A percentile compares a stretch with the other conserved stretches of the same genome.
phyloP scores from a whole-genome alignment of 2,797 vertebrate species.

The Botia kubotai region DNA sequence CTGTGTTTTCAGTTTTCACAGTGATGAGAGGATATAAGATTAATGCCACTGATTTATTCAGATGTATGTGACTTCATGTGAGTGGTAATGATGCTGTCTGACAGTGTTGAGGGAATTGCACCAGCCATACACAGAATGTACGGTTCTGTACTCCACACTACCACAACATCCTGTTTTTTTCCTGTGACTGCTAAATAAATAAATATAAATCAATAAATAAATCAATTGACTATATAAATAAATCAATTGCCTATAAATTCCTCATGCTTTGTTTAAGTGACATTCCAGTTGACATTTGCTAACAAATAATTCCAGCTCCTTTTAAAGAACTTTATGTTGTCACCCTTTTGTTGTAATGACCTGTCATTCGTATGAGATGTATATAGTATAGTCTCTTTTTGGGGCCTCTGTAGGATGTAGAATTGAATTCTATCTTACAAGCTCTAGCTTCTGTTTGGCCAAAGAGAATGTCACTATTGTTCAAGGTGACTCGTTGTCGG shows the following conservation, averaged over 20 bases:
- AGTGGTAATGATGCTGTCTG: no score
- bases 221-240: no score
- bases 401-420: background rate
- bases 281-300: no score
- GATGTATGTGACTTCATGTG: background rate
- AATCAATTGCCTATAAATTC: no score
- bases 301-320: background rate
- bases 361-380: background rate
- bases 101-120: background rate
- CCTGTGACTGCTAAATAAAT: no score
- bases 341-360: background rate
- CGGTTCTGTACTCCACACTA: no score
- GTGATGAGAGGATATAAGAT: conserved; percentile 1
- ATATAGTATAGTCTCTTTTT: background rate
- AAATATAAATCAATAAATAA: no score
- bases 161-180: no score
- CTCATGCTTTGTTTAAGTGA: no score
- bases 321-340: background rate
- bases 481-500: background rate
- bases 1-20: background rate
- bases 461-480: background rate
- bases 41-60: background rate
- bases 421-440: no score
- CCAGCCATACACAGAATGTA: no score
- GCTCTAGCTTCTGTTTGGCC: background rate